Percentiles rank a stretch among this genome's conserved stretches.
These are phyloP conservation scores for Scolopax mira DNA, from an alignment of 2,113 vertebrate genomes.

Conservation along the genomic window DNA sequence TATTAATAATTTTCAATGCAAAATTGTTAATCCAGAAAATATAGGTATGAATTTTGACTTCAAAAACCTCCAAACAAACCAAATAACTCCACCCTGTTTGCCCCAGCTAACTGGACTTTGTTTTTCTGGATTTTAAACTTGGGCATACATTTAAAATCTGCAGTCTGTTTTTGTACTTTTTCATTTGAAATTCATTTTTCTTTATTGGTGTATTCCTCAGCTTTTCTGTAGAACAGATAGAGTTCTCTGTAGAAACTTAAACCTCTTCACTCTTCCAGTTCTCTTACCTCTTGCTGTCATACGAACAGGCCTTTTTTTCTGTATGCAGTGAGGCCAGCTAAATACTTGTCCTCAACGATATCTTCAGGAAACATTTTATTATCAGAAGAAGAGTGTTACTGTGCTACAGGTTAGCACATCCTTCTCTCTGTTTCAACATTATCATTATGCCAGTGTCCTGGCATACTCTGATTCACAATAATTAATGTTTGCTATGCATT, in stretches of 20 bases:
- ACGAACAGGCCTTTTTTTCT: not conserved
- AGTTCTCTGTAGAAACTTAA: not conserved
- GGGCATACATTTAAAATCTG: not conserved
- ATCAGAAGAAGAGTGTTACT: not conserved
- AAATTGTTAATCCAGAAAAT: not conserved
- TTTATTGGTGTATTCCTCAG: not conserved
- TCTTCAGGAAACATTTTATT: not conserved
- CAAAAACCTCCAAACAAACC: rapidly evolving
- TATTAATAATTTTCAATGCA: not conserved
- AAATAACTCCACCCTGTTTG: not conserved
- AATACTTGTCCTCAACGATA: not conserved
- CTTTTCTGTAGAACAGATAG: not conserved
- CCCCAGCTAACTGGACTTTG: not conserved
- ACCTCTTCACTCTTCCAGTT: not conserved
- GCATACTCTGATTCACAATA: not conserved
- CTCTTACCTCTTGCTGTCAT: not conserved
- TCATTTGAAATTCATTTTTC: not conserved
- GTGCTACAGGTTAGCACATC: not conserved
- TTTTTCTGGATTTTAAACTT: not conserved
- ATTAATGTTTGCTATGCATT: not conserved
- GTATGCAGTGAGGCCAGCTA: not conserved
- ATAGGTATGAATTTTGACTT: not conserved
- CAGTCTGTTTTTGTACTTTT: not conserved
- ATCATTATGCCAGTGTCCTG: not conserved
- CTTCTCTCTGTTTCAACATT: not conserved